These are phyloP conservation scores for Hyles lineata DNA, from an alignment of 2,888 invertebrate species.

Conservation along the genomic window DNA sequence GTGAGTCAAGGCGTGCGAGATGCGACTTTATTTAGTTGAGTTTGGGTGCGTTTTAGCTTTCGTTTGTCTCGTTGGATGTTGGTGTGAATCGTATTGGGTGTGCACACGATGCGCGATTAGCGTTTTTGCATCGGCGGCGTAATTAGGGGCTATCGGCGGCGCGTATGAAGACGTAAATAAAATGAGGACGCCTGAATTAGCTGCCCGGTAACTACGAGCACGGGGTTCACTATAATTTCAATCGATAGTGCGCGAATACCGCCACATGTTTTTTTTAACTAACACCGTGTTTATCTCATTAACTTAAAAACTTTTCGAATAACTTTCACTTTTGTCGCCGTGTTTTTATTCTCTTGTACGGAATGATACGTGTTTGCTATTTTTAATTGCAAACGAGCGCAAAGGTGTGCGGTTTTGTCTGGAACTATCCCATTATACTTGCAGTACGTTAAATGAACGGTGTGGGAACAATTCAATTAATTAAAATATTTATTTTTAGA, in stretches of 20 bases:
- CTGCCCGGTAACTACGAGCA: constrained; percentile 58
- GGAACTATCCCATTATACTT: not conserved
- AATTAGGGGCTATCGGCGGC: constrained; percentile 84
- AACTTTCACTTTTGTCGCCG: constrained; percentile 13
- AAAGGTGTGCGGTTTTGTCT: not conserved
- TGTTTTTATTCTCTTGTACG: not conserved
- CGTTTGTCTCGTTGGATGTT: constrained; percentile 35
- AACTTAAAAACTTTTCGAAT: constrained; percentile 28
- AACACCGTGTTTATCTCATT: constrained; percentile 35
- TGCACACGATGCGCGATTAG: constrained; percentile 77
- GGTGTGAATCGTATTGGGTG: constrained; percentile 45
- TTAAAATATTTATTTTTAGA: too few relatives aligned
- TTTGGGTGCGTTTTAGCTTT: constrained; percentile 36
- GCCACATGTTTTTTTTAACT: constrained; percentile 54
- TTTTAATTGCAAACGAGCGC: constrained; percentile 2
- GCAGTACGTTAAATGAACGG: too few relatives aligned
- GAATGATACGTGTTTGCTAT: constrained; percentile 1
- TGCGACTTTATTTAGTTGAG: constrained; percentile 9
- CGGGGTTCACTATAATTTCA: constrained; percentile 65
- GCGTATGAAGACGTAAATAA: constrained; percentile 85
- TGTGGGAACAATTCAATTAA: too few relatives aligned
- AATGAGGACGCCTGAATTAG: constrained; percentile 75
- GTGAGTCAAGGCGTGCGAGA: constrained; percentile 18
- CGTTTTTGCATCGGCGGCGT: constrained; percentile 79
- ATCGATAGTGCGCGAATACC: constrained; percentile 60